These are phyloP conservation scores for Drosophila watanabei DNA, from an alignment of 1,140 invertebrate genomes.

Conservation along the genomic window DNA sequence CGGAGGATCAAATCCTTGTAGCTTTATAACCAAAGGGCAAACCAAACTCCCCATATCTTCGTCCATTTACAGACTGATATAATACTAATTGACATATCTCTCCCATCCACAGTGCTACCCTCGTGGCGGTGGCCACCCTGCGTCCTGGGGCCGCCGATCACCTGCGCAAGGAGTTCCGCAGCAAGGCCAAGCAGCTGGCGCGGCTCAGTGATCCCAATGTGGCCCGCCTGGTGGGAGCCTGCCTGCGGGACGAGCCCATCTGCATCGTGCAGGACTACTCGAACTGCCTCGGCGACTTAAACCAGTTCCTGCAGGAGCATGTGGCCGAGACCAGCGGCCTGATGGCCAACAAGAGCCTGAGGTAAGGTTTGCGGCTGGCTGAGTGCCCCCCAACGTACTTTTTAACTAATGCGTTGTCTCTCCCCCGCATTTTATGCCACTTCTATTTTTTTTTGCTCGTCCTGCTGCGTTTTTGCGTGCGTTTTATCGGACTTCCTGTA, in stretches of 20 bases:
- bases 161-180: conserved; percentile 88
- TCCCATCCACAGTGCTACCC: conserved; percentile 85
- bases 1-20: not conserved
- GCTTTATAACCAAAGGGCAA: no score
- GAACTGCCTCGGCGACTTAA: conserved; percentile 89
- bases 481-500: conserved; percentile 82
- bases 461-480: conserved; percentile 55
- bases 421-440: conserved; percentile 16
- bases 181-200: conserved; percentile 91
- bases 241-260: conserved; percentile 91
- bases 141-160: conserved; percentile 88
- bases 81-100: not conserved
- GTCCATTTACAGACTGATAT: no score
- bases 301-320: conserved; percentile 92
- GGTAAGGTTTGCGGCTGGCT: conserved; percentile 40
- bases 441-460: conserved; percentile 8
- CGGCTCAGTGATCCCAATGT: conserved; percentile 92
- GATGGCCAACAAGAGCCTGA: conserved; percentile 71
- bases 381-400: conserved; percentile 1
- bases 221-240: conserved; percentile 91
- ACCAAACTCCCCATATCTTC: not conserved
- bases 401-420: conserved; percentile 51
- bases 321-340: conserved; percentile 88
- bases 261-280: conserved; percentile 90
- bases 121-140: conserved; percentile 92